Percentiles rank a stretch among this genome's conserved stretches.
These are phyloP conservation scores for Parazoanthus darwini DNA, from an alignment of 92 coral and sea anemone genomes.

Conservation along the genomic window DNA sequence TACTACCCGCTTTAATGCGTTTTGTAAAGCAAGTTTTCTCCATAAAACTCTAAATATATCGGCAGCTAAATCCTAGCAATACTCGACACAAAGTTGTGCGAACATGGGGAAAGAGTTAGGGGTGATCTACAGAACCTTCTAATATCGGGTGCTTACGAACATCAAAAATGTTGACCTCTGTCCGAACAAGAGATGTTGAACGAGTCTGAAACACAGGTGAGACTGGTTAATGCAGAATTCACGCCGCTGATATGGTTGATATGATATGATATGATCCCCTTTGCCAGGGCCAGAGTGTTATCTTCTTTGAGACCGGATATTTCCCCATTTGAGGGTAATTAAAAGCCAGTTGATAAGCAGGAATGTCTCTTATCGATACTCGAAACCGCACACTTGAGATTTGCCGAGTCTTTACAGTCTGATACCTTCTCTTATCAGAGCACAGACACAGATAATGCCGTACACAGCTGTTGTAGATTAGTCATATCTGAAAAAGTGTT, in stretches of 20 bases:
- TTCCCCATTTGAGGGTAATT: constrained; percentile 37
- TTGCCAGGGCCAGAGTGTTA: constrained; percentile 14
- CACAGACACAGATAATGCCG: constrained; percentile 7
- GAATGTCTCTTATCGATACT: constrained; percentile 18
- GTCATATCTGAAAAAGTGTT: constrained; percentile 16
- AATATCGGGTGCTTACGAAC: too few species aligned
- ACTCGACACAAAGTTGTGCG: too few species aligned
- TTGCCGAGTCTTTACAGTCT: constrained; percentile 15
- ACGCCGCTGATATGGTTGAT: neutral
- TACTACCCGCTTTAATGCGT: too few species aligned
- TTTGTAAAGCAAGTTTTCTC: too few species aligned
- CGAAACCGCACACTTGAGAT: constrained; percentile 27
- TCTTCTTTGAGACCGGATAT: constrained; percentile 43
- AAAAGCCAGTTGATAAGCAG: constrained; percentile 25
- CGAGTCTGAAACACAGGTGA: neutral
- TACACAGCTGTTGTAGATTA: constrained; percentile 20
- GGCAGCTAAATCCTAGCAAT: too few species aligned
- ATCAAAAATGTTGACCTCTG: too few species aligned
- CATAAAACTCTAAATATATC: too few species aligned
- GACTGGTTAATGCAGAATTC: constrained; percentile 10
- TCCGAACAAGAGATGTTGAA: too few species aligned
- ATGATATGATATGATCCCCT: neutral
- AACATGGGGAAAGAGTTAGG: too few species aligned
- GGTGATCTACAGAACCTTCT: too few species aligned
- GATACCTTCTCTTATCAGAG: neutral